Evolutionary conservation across 53 echinoderm and acorn worm species (phyloP), one percentile per base, ranked within the genome.

Genomic region (Antedon mediterranea): DNA sequence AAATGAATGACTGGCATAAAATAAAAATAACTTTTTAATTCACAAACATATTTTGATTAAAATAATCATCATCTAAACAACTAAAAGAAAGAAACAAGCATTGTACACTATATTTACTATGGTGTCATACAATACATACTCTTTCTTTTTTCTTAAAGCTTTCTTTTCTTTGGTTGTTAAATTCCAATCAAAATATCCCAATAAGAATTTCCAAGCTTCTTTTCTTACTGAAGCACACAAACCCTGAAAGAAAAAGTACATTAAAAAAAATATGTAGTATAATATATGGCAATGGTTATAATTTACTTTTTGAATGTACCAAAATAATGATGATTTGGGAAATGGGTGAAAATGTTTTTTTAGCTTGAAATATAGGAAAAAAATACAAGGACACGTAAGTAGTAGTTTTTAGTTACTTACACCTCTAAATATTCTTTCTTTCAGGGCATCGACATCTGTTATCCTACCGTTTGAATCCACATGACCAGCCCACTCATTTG

Each of bases 151-250:
- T 29, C 91, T 80, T 27, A 91, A 31, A 0, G 32, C 77, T 72
- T 80, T 85, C 72, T 91, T 94, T 74, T 94, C 91, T 79, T 83
- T 85, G 11, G 73, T 78, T 20, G 91, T 89, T 30, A 91, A 94
- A 43, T 86, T 89, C 94, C 94, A 94, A 14, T 91, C 89, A 79
- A 91, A 94, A 57, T 94, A 94, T 26, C 70, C 77, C 26, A 94
- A 83, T 0, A 91, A 79, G 72, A 91, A 94, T 72, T 89, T 91
- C 89, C 91, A 94, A 18, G 87, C 85, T 28, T 94, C 94, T 32
- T 77, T 87, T 76, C 94, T 79, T 26, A 91, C 9, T 4, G 94
- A 85, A n/a, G 91, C 83, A 26, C 82, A 87, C 31, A 94, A 74
- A 34, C 94, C 94, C 94, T 94, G 75, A 31, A 74, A 79, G 81